These are phyloP conservation scores for Diadophis punctatus DNA, from an alignment of 2,113 vertebrate genomes.

Conservation along the genomic window DNA sequence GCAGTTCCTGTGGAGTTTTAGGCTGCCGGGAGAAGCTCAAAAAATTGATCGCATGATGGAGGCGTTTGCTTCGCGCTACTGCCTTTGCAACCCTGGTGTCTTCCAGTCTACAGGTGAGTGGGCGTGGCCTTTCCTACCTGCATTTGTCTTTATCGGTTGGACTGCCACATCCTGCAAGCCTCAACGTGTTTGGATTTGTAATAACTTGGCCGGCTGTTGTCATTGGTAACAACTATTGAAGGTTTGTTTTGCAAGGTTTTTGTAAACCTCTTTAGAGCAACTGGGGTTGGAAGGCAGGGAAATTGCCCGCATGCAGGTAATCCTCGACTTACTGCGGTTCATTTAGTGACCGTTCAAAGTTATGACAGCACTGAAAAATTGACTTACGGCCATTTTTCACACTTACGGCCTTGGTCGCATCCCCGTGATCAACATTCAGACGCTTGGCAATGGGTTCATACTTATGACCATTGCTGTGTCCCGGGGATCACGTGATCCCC, in stretches of 20 bases:
- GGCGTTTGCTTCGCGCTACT: conserved; percentile 93
- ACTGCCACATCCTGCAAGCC: not conserved
- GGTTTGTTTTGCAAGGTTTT: not conserved
- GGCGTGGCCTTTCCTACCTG: not conserved
- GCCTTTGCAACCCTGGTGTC: conserved; percentile 94
- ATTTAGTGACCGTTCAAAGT: no score
- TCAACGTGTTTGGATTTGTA: not conserved
- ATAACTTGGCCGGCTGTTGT: not conserved
- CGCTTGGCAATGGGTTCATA: no score
- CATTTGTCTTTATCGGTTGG: not conserved
- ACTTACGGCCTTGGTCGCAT: no score
- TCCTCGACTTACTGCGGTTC: no score
- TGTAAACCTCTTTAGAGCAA: not conserved
- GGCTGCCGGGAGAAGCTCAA: conserved; percentile 94
- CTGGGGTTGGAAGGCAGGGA: not conserved
- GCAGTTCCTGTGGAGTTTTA: conserved; percentile 98
- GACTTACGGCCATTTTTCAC: no score
- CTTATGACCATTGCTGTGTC: no score
- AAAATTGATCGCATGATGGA: conserved; percentile 99
- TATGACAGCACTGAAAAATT: no score
- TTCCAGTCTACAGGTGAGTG: conserved; percentile 97
- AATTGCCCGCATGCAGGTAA: not conserved
- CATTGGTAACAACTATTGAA: not conserved
- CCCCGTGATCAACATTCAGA: no score
- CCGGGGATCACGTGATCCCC: no score